Percentiles rank a stretch among this genome's conserved stretches.
phyloP scores from a whole-genome alignment of 2,888 invertebrate species.

The Galerucella pusilla region DNA sequence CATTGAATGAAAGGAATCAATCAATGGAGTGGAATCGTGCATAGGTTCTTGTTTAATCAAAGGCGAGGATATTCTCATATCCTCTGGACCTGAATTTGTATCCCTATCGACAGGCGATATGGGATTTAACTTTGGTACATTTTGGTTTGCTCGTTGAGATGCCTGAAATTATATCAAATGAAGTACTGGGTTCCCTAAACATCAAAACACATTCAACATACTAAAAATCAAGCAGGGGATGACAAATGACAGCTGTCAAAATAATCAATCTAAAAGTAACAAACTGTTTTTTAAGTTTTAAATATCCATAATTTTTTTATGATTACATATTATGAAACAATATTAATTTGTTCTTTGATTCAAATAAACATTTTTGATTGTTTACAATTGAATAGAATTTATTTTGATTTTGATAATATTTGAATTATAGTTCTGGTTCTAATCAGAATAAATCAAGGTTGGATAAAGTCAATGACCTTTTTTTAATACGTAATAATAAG shows the following conservation, averaged over 20 bases:
- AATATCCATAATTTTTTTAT: no score
- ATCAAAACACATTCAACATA: no score
- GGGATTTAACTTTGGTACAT: conserved; percentile 74
- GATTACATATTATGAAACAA: no score
- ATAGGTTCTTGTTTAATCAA: conserved; percentile 74
- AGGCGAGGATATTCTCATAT: conserved; percentile 69
- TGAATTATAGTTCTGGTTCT: background rate
- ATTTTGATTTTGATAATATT: background rate
- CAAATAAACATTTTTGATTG: background rate
- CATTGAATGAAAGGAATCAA: conserved; percentile 65
- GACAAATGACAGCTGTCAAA: no score
- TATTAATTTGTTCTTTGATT: no score
- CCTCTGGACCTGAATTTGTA: conserved; percentile 63
- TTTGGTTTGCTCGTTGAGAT: conserved; percentile 62
- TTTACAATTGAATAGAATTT: conserved; percentile 3
- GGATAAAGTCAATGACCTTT: conserved; percentile 24
- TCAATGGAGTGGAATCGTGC: conserved; percentile 62
- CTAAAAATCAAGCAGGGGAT: no score
- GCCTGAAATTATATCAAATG: conserved; percentile 38
- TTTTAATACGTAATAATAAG: background rate
- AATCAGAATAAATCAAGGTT: conserved; percentile 30
- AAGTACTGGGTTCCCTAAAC: background rate
- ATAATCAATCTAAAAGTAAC: no score
- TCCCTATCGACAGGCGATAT: conserved; percentile 69
- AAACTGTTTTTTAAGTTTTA: no score